Base-by-base conservation (phyloP, 1,140 invertebrate genomes). In the Drosophila bocki region DNA sequence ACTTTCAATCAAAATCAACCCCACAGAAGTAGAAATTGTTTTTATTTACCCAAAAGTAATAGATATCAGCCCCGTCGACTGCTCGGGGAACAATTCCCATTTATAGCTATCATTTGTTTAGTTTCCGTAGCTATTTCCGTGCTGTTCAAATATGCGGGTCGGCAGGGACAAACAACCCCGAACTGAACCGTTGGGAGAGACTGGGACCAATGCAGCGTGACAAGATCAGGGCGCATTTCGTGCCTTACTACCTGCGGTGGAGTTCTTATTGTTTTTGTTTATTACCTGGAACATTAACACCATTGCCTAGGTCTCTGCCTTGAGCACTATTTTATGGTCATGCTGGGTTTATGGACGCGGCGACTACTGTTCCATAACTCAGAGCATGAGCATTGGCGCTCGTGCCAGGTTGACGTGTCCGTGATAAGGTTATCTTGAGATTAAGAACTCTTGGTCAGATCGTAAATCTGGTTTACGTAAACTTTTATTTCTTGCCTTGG, bases 391-490 rank as follows among this genome's bases (percentile, higher is more conserved):
- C 26, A 29, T 29, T 29, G 54, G 44, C 17, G 62, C 75, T 61
- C 53, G 61, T 67, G 63, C 54, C 50, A 56, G 39, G 74, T 76
- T 67, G 62, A 37, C 42, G 29, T 9, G 19, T 17, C 9, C 22
- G 42, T 77, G 62, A 77, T 77, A 78, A 59, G 75, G 37, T 67
- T 68, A 77, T 59, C 72, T 26, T 7, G 7, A 61, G 41, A 60
- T 60, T 60, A 17, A 37, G 35, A 60, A 71, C 44, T 72, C 41
- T 72, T 72, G 54, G 51, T 22, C 35, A 9, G 68, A 32, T 72
- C 54, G 45, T 72, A 74, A 74, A 74, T 74, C 54, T 39, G 50
- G 15, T 60, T 74, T 74, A 74, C 70, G 70, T 74, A 72, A 72
- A 72, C 42, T 51, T 51, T 0, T 12, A n/a, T 42, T 2, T 9